Evolutionary conservation across 2,113 vertebrate species (phyloP).

Genomic region (Limnothrissa miodon): DNA sequence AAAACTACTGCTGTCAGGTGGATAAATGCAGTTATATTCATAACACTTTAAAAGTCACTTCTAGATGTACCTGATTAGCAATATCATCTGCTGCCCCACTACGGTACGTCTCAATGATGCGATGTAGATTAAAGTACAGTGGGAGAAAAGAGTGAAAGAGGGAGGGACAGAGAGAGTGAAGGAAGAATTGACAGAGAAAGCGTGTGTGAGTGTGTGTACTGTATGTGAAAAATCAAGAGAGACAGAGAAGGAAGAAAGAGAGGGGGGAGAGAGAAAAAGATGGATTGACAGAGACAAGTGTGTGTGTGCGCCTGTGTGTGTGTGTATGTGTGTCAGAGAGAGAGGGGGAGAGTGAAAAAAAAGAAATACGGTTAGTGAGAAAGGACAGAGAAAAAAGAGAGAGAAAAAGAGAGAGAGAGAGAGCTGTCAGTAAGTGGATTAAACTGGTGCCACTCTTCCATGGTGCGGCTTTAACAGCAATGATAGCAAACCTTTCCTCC

Average conservation of each 20-base stretch:
- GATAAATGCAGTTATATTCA: background rate
- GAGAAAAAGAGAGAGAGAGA: background rate
- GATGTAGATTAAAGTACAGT: background rate
- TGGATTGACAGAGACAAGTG: no score
- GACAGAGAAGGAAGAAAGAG: background rate
- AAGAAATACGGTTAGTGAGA: no score
- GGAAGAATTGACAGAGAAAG: background rate
- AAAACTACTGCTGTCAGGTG: background rate
- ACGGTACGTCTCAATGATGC: background rate
- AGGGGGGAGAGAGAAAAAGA: background rate
- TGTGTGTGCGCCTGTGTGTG: no score
- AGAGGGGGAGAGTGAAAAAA: background rate
- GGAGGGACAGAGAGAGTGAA: background rate
- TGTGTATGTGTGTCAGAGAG: no score
- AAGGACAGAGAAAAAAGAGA: no score
- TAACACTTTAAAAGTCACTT: background rate
- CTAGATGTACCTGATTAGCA: no score
- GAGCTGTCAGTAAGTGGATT: slow-evolving; percentile 23
- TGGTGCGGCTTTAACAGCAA: slow-evolving; percentile 26
- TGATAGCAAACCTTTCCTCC: background rate
- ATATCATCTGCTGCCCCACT: no score
- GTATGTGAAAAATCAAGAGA: background rate
- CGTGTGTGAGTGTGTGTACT: no score
- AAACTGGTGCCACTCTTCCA: slow-evolving; percentile 28
- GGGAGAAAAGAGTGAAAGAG: background rate